A percentile compares a stretch with the other conserved stretches of the same genome.
These are phyloP conservation scores for Apis laboriosa DNA, from an alignment of 1,140 invertebrate genomes.

Conservation along the genomic window DNA sequence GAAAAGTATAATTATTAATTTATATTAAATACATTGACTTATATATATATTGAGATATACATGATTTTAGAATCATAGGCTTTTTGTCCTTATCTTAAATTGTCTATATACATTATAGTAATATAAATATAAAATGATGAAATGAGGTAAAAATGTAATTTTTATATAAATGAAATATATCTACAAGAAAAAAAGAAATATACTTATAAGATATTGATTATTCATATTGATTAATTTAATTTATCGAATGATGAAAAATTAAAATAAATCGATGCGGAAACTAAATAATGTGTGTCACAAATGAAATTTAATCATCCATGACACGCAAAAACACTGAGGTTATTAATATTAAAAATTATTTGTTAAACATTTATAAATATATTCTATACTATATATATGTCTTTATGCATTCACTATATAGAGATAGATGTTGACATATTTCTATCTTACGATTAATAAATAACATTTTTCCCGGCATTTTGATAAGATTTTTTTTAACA, in stretches of 20 bases:
- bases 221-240: not conserved
- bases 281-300: not conserved
- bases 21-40: slow-evolving; percentile 7
- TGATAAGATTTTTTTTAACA: slow-evolving; percentile 63
- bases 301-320: not conserved
- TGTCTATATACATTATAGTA: not conserved
- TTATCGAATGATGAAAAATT: not conserved
- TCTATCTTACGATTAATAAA: slow-evolving; percentile 65
- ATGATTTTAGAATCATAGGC: not conserved
- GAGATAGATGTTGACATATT: slow-evolving; percentile 47
- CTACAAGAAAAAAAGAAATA: not conserved
- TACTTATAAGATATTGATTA: not conserved
- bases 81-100: not conserved
- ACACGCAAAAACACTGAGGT: not conserved
- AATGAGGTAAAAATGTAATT: not conserved
- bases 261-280: not conserved
- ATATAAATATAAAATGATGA: not conserved
- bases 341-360: slow-evolving; percentile 17
- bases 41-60: not conserved
- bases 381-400: slow-evolving; percentile 46
- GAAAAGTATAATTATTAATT: not conserved
- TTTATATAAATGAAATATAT: not conserved
- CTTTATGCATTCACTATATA: slow-evolving; percentile 34
- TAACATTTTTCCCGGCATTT: slow-evolving; percentile 63
- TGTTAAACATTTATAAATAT: slow-evolving; percentile 38